Conservation (phyloP, 2,888 invertebrate species). For the Exocentrus adspersus region DNA sequence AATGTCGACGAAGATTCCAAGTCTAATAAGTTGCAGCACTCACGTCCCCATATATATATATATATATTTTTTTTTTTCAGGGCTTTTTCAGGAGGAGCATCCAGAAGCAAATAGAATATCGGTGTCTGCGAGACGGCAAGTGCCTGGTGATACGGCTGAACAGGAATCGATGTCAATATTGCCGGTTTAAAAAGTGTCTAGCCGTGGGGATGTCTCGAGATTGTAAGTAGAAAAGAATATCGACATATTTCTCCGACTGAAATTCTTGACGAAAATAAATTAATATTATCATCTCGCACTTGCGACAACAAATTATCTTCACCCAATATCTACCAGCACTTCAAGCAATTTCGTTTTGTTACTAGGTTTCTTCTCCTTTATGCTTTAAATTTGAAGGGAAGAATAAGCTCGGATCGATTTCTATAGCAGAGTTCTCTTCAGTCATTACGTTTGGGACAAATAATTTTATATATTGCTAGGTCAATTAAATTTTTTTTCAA, state of each 20-base stretch:
- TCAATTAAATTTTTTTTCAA: too few species aligned
- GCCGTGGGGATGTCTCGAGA: conserved; percentile 97
- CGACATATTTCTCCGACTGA: neutral
- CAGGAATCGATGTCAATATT: conserved; percentile 95
- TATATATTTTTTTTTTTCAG: conserved; percentile 71
- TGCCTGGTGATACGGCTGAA: conserved; percentile 93
- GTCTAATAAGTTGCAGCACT: too few species aligned
- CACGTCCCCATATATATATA: too few species aligned
- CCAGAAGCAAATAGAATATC: conserved; percentile 96
- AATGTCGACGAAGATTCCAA: too few species aligned
- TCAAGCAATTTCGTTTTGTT: neutral
- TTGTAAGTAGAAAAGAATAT: too few species aligned
- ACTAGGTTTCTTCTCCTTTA: neutral
- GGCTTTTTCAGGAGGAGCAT: conserved; percentile 96
- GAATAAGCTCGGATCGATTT: too few species aligned
- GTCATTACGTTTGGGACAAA: neutral
- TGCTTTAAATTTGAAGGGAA: neutral
- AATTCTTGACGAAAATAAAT: neutral
- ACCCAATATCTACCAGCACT: neutral
- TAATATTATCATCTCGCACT: neutral
- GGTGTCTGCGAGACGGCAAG: conserved; percentile 93
- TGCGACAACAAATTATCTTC: neutral
- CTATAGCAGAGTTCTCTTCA: too few species aligned
- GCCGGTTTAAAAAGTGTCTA: conserved; percentile 96
- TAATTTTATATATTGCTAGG: too few species aligned